phyloP scores from a whole-genome alignment of 2,797 vertebrate species.

The Bryconaethiops microstoma region DNA sequence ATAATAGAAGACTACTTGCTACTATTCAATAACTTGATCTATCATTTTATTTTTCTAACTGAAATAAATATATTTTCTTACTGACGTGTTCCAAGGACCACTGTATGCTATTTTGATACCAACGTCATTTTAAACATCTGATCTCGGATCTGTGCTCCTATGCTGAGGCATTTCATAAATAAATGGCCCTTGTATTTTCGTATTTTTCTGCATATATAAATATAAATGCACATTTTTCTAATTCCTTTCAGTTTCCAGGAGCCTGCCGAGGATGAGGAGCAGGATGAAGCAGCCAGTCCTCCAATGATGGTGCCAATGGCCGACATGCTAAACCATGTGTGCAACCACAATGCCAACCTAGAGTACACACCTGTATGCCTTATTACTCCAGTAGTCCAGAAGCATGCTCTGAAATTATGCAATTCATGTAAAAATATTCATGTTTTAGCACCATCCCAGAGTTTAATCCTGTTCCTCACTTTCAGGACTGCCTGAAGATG shows the following conservation, averaged over 20 bases:
- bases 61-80: no score
- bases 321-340: constrained; percentile 92
- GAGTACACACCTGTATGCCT: constrained; percentile 86
- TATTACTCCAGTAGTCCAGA: not conserved
- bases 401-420: not conserved
- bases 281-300: constrained; percentile 80
- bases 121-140: no score
- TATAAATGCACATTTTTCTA: not conserved
- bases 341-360: constrained; percentile 90
- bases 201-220: not conserved
- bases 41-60: no score
- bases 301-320: constrained; percentile 98
- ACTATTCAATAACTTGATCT: no score
- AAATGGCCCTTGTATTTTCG: no score
- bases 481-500: constrained; percentile 88
- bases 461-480: not conserved
- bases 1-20: no score
- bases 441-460: no score
- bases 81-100: no score
- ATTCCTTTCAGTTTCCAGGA: constrained; percentile 88
- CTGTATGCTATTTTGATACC: no score
- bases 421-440: no score
- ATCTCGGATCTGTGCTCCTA: not conserved
- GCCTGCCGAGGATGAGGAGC: constrained; percentile 75
- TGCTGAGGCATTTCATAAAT: no score